Percentiles rank a stretch among this genome's conserved stretches.
These are phyloP conservation scores for Umimayanthus chanpuru DNA, from an alignment of 92 coral and sea anemone species.

Conservation along the genomic window DNA sequence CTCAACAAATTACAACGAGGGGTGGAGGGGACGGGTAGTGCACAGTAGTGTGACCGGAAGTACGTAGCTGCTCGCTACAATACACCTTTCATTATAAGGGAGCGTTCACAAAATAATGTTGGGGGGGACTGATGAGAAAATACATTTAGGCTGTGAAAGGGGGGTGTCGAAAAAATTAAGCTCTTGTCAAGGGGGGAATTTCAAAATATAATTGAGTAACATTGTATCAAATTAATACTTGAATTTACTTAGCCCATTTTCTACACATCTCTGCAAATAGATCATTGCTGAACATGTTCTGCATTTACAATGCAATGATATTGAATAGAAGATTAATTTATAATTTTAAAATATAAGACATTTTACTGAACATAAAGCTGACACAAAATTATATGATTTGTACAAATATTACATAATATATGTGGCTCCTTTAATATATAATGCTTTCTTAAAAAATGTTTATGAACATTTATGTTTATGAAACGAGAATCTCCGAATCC, in stretches of 20 bases:
- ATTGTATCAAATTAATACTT: constrained; percentile 13
- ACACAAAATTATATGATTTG: constrained; percentile 6
- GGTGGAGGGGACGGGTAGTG: no score
- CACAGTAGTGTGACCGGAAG: no score
- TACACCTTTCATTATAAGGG: no score
- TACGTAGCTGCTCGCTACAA: no score
- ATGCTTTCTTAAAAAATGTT: constrained; percentile 9
- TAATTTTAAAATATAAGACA: constrained; percentile 1
- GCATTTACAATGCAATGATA: constrained; percentile 12
- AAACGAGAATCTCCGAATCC: constrained; percentile 13
- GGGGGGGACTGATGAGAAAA: constrained; percentile 6
- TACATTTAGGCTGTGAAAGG: background rate
- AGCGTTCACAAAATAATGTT: constrained; percentile 7
- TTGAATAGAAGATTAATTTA: constrained; percentile 2
- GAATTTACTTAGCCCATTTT: constrained; percentile 13
- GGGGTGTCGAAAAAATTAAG: constrained; percentile 8
- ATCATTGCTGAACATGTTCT: constrained; percentile 11
- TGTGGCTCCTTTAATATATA: constrained; percentile 16
- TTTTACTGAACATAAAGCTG: background rate
- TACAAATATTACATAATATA: constrained; percentile 8
- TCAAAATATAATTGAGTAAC: constrained; percentile 19
- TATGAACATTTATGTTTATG: constrained; percentile 15
- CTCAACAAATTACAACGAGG: no score
- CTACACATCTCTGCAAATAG: constrained; percentile 11
- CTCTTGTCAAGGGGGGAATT: constrained; percentile 19